Evolutionary conservation across 2,888 invertebrate species (phyloP).

Genomic region (Ommatoiulus sabulosus): DNA sequence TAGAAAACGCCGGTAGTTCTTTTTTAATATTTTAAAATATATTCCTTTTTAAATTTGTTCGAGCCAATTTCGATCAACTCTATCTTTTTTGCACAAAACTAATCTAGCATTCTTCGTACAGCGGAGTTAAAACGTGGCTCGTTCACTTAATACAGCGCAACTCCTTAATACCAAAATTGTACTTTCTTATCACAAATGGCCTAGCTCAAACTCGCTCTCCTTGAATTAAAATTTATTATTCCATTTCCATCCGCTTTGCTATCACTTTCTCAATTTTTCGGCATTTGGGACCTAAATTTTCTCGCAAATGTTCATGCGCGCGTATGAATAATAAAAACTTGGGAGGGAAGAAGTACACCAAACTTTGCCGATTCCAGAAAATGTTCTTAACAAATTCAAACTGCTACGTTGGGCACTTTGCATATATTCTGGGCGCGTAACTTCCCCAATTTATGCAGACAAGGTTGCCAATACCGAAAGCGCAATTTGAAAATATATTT

Average conservation of each 20-base stretch:
- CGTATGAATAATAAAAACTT: constrained; percentile 3
- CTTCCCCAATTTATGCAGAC: background rate
- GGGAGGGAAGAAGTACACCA: background rate
- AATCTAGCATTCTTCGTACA: background rate
- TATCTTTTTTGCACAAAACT: background rate
- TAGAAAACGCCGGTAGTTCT: background rate
- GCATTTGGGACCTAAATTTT: constrained; percentile 36
- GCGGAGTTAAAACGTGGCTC: background rate
- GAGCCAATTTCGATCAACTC: background rate
- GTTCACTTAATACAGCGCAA: background rate
- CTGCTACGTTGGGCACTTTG: background rate
- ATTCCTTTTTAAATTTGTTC: background rate
- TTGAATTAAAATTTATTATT: constrained; percentile 36
- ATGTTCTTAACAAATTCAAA: constrained; percentile 20
- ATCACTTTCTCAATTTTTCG: constrained; percentile 20
- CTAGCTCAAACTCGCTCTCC: background rate
- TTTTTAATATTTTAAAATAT: background rate
- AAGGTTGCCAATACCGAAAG: background rate
- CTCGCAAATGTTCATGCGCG: constrained; percentile 29
- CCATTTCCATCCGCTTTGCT: constrained; percentile 25
- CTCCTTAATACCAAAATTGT: background rate
- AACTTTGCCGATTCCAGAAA: background rate
- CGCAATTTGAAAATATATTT: background rate
- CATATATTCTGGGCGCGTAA: background rate
- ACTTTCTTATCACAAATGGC: background rate